Evolutionary conservation across 2,888 invertebrate genomes (phyloP), one percentile per base, ranked within the genome.

Genomic region (Ophion costatus): DNA sequence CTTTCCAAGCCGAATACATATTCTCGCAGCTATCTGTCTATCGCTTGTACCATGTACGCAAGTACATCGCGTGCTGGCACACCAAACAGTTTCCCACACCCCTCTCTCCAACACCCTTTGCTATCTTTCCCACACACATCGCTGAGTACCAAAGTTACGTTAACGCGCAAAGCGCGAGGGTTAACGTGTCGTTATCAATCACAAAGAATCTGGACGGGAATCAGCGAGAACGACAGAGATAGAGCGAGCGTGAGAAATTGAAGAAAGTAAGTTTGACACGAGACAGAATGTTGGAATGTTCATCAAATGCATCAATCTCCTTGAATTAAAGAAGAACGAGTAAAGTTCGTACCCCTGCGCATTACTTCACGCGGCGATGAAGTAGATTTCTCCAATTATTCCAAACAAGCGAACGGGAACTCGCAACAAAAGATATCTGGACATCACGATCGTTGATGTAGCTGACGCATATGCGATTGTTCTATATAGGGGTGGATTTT

Each of bases 11-110:
- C 51, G 59, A 75, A 79, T 67, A 61, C 66, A 67, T 77, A 61
- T 61, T 42, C 64, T 67, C 45, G 11, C 56, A 29, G 51, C 76
- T 85, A 80, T 82, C 76, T 24, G 82, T 80, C 85, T 82, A 82
- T 79, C 83, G 82, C 71, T 71, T 77, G 84, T 79, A 66, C 56
- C 76, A 74, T 69, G 82, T 80, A 63, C 67, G 82, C 75, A 73
- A 66, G 80, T 57, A 71, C 84, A 85, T 86, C 86, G 87, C 86
- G 87, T 87, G 86, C 66, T 56, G 81, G 76, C 75, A 24, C 71
- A 82, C 75, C 74, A 45, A 82, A 75, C 56, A 33, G 75, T 81
- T 78, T 80, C 59, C n/a, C 14, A 29, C 29, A 29, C 38, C 10
- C 51, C 24, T 71, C 24, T 45, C 63, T 82, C 59, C 59, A 10